Base-by-base conservation (phyloP, 1,140 invertebrate species). In the Dufourea novaeangliae region DNA sequence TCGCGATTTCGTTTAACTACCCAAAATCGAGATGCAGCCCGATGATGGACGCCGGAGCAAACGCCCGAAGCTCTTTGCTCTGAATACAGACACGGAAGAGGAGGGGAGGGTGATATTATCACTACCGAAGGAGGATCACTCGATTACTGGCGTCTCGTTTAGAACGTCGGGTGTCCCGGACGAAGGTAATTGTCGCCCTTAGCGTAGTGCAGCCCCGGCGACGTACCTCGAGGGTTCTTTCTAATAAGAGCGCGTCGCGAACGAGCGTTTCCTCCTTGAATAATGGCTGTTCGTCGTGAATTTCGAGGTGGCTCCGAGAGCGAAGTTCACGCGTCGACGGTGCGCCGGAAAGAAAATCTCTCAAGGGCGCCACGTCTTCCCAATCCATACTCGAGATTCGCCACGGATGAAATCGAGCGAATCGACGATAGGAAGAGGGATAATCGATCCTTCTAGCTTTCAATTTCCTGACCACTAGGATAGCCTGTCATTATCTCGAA, bases 101-200 rank as follows among this genome's bases (percentile, higher is more conserved):
- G 8, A 14, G 46, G 7, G 1, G 46, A 25, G 72, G 52, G 73
- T 39, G 73, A 76, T 76, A 76, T 50, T 59, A 75, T 75, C 63
- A 66, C 41, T 14, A 29, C 17, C 64, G 73, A 76, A 76, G 61
- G 73, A 76, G 73, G 73, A 76, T 77, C 75, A 62, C 67, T 71
- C 75, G 75, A 77, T 77, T 77, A 77, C 75, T 44, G 68, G 75
- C 41, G 66, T 77, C 74, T 70, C 66, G 74, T 77, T 77, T 44
- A 22, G 67, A 59, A 22, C 25, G 46, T 20, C 63, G 37, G 34
- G 73, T 8, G 46, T 17, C 34, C 75, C 75, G 75, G 67, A 77
- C 75, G 78, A 75, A 74, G 72, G 71, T 79, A 79, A 79, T 79
- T 76, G 71, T 79, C 78, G 78, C 72, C 77, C 54, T 74, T 37